These are phyloP conservation scores for Ephydatia muelleri DNA, from an alignment of 37 sponge, comb jelly and placozoan genomes.

Conservation along the genomic window DNA sequence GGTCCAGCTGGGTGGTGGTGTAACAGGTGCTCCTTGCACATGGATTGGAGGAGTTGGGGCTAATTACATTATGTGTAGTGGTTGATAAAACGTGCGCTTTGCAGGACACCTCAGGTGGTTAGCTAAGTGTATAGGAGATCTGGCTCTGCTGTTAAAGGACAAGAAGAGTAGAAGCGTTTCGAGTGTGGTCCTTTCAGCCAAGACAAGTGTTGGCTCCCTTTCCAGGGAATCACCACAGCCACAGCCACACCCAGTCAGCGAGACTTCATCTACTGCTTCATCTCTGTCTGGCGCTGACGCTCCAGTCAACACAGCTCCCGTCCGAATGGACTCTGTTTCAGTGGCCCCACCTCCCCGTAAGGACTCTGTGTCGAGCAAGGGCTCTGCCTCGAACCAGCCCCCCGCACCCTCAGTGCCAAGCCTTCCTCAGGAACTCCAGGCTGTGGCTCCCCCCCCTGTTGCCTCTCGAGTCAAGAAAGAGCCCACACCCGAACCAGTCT, in stretches of 20 bases:
- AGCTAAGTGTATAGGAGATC: constrained; percentile 48
- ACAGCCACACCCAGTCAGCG: neutral
- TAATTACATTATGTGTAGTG: neutral
- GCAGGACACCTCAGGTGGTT: constrained; percentile 68
- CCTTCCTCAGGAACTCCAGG: neutral
- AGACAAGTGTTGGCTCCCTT: neutral
- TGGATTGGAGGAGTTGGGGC: neutral
- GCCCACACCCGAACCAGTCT: neutral
- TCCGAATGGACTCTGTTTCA: neutral
- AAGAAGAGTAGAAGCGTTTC: neutral
- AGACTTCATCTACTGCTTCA: neutral
- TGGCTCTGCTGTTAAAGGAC: constrained; percentile 12
- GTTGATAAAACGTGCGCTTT: neutral
- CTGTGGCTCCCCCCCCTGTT: neutral
- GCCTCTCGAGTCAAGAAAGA: neutral
- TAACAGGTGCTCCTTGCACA: neutral
- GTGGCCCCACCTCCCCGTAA: neutral
- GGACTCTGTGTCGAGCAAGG: neutral
- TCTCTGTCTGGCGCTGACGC: neutral
- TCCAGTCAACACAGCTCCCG: neutral
- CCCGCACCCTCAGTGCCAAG: too few relatives aligned
- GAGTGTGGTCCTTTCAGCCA: neutral
- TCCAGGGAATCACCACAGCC: neutral
- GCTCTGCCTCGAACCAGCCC: too few relatives aligned
- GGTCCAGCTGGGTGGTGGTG: neutral